Base-by-base conservation (phyloP, 2,113 vertebrate genomes). In the Melozone crissalis region DNA sequence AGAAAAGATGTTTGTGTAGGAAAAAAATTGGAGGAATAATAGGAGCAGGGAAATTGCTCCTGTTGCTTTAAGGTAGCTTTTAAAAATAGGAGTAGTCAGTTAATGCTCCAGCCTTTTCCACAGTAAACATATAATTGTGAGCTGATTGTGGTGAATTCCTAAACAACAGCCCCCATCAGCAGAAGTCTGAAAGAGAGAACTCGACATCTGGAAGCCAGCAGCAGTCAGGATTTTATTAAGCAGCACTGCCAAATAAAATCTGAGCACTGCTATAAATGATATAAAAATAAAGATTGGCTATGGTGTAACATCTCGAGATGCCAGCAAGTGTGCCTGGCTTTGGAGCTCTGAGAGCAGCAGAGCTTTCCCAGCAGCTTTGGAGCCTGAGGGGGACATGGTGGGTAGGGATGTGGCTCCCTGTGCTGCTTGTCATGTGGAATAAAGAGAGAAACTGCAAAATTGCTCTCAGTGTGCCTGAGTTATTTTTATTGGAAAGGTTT, bases 121-220 rank as follows among this genome's bases (percentile, higher is more conserved):
- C 41, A 76, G 37, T 52, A 81, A 94, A 91, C 58, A 59, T 84
- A 10, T 37, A 94, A 94, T 83, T 91, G 84, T 73, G 27, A 87
- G 51, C 74, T 87, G 71, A 83, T 89, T 79, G 75, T 52, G 75
- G 43, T 73, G 88, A 73, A 73, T 96, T 93, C 92, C 71, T 96
- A 58, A 79, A 41, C 23, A 52, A 52, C 62, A 79, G 30, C 74
- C 68, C 27, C 74, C 82, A 54, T 85, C 57, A 41, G 27, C 57
- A 17, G 19, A 67, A 77, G 80, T 65, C 67, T 68, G 51, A 71
- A 84, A 69, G 92, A 61, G 27, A 33, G 73, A 74, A 79, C 66
- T n/a, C 1, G 7, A 66, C 93, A 93, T 94, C 91, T 94, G 88
- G 84, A 82, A 89, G 59, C 86, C 91, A 96, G 86, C 67, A 86